Evolutionary conservation across 2,113 vertebrate genomes (phyloP), one percentile per base, ranked within the genome.

Genomic region (Salvelinus fontinalis): DNA sequence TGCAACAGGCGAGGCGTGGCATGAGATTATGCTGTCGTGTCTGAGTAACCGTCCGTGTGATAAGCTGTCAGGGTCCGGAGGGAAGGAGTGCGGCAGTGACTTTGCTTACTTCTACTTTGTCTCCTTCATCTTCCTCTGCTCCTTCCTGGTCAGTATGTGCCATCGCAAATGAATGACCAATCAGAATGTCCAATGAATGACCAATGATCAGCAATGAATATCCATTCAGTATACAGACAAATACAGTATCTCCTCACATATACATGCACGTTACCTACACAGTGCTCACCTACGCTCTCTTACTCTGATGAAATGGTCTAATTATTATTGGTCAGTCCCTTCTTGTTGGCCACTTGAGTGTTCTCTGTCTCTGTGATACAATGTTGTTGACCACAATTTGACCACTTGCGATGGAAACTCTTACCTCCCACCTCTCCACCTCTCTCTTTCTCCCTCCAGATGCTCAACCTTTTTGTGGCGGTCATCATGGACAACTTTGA

Each of bases 401-500:
- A 54, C 51, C 51, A 18, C 51, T 54, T 54, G 16, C 49, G 16
- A 14, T 54, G 14, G 14, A 5, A 54, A 54, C 16, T 64, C 27
- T 3, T 5, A 22, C 49, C 27, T 81, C 24, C 20, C 8, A 29
- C 49, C 27, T 81, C 75, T 64, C 4, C n/a, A 31, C 7, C 11
- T 51, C 16, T 20, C 49, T 73, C 12, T 22, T 51, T 18, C 4
- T 22, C 14, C 11, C 27, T 60, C 48, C 88, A 99, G 98, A 99
- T 99, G 98, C 75, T 99, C 83, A 99, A 99, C 91, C 93, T 99
- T 5, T 99, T 99, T 79, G 98, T 99, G 76, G 98, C 98, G 5
- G 98, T 99, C 87, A 99, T 99, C 90, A 99, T 99, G 98, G 98
- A 99, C 90, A 99, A 99, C 80, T 99, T 99, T 88, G 98, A 99